Evolutionary conservation across 2,797 vertebrate genomes (phyloP).

Genomic region (Peromyscus aztecus): DNA sequence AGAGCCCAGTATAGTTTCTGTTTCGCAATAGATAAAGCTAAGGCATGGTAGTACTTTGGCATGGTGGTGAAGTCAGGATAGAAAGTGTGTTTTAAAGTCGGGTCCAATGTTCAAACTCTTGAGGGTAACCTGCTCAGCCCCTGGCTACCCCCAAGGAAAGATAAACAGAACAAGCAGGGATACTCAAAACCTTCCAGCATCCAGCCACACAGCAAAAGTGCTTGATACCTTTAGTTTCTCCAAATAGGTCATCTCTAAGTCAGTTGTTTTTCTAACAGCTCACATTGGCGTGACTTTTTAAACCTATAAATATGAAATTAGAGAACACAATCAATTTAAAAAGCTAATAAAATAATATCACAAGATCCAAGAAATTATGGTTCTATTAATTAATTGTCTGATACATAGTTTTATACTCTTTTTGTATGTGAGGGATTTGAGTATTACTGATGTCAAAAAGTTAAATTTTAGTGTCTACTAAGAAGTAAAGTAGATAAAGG

Average conservation of each 20-base stretch:
- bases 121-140: not conserved
- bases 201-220: not conserved
- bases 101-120: not conserved
- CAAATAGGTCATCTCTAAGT: not conserved
- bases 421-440: not conserved
- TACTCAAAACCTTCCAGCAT: not conserved
- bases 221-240: not conserved
- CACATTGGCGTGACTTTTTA: not conserved
- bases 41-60: not conserved
- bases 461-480: not conserved
- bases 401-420: not conserved
- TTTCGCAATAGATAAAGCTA: not conserved
- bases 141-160: not conserved
- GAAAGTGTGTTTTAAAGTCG: constrained; percentile 13
- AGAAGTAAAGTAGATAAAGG: not conserved
- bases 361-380: constrained; percentile 7
- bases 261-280: not conserved
- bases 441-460: not conserved
- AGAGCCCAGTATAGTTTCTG: not conserved
- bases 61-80: not conserved
- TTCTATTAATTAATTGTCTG: constrained; percentile 9
- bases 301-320: not conserved
- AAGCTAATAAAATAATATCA: constrained; percentile 20
- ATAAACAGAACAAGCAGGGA: not conserved
- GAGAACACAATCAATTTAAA: not conserved